These are phyloP conservation scores for Kryptopterus vitreolus DNA, from an alignment of 2,797 vertebrate genomes.

Conservation along the genomic window DNA sequence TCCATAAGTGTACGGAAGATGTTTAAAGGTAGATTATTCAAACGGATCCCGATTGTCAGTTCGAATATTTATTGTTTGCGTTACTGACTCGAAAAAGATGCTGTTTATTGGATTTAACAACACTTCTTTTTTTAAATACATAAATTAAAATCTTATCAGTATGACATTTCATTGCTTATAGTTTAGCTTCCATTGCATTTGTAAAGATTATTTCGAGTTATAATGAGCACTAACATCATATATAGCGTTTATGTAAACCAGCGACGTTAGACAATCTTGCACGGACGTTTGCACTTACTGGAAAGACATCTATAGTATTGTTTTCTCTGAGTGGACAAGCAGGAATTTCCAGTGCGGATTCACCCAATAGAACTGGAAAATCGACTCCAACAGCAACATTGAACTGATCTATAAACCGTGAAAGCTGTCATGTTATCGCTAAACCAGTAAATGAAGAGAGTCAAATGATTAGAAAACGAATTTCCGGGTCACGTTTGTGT, in stretches of 20 bases:
- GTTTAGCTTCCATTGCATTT: not conserved
- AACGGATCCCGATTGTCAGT: no score
- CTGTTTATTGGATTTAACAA: not conserved
- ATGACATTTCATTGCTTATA: not conserved
- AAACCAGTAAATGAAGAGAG: not conserved
- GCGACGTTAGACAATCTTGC: no score
- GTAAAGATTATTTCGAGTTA: not conserved
- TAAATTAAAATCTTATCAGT: not conserved
- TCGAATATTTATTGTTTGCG: no score
- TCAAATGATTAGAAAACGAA: not conserved
- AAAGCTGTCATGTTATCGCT: not conserved
- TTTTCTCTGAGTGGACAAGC: not conserved
- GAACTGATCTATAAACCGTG: not conserved
- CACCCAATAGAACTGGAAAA: not conserved
- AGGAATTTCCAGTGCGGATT: not conserved
- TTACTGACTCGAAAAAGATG: not conserved
- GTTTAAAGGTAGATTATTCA: no score
- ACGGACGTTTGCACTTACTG: no score
- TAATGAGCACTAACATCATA: not conserved
- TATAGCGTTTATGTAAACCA: no score
- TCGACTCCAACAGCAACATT: not conserved
- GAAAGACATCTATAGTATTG: no score
- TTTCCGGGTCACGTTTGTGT: not conserved
- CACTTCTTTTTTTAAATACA: no score
- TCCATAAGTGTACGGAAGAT: no score